These are phyloP conservation scores for Ciconia nigra DNA, from an alignment of 2,797 vertebrate species.

Conservation along the genomic window DNA sequence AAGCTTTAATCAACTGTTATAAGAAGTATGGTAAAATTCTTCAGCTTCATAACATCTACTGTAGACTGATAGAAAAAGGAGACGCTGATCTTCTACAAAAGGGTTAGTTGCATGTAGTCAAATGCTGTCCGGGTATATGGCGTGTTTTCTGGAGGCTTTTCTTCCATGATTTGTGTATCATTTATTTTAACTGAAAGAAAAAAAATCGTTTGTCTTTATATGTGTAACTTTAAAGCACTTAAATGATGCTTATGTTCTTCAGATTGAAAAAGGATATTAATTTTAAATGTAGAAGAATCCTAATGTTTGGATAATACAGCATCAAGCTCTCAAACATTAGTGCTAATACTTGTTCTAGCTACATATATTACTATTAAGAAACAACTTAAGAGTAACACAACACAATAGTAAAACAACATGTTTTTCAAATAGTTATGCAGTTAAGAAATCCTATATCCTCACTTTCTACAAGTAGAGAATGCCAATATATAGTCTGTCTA, in stretches of 20 bases:
- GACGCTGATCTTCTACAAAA: constrained; percentile 88
- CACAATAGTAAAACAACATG: background rate
- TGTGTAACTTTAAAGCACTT: background rate
- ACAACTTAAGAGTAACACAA: background rate
- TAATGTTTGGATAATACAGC: background rate
- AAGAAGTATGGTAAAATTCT: constrained; percentile 81
- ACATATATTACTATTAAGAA: background rate
- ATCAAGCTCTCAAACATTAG: background rate
- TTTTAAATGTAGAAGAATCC: background rate
- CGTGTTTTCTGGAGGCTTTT: background rate
- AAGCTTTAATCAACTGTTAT: constrained; percentile 76
- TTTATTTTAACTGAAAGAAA: background rate
- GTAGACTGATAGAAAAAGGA: constrained; percentile 86
- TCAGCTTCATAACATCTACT: constrained; percentile 84
- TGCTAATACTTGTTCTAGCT: background rate
- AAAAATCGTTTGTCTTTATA: background rate
- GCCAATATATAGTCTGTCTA: background rate
- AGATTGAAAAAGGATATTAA: background rate
- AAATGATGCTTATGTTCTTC: background rate
- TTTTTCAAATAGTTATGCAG: background rate
- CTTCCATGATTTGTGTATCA: background rate
- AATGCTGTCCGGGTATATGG: background rate
- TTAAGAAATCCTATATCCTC: background rate
- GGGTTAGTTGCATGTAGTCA: constrained; percentile 74
- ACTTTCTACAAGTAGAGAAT: background rate